phyloP scores from a whole-genome alignment of 2,797 vertebrate species.

The Eurystomus glaucurus region DNA sequence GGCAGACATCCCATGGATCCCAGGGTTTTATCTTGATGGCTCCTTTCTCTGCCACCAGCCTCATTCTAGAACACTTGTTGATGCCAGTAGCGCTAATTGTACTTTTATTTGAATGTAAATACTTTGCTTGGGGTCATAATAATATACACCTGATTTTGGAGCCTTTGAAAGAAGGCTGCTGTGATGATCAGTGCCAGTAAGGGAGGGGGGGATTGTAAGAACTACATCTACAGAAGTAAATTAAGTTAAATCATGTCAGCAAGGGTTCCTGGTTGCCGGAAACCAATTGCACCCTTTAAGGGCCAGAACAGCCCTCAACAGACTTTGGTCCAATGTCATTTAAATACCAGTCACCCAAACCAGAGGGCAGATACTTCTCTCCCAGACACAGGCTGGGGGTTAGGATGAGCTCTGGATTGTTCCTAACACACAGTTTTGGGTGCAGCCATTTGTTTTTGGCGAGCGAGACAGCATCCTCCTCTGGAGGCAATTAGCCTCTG shows the following conservation, averaged over 20 bases:
- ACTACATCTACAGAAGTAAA: background rate
- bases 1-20: background rate
- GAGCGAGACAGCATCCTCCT: background rate
- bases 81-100: conserved; percentile 13
- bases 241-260: background rate
- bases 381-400: background rate
- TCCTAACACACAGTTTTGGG: background rate
- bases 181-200: background rate
- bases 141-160: conserved; percentile 29
- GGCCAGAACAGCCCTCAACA: background rate
- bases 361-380: background rate
- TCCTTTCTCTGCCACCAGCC: background rate
- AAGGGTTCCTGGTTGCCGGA: background rate
- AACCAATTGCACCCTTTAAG: background rate
- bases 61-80: background rate
- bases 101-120: conserved; percentile 31
- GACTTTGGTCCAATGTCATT: fast-evolving
- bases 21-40: conserved; percentile 19
- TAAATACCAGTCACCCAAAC: background rate
- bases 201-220: background rate
- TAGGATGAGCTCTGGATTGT: background rate
- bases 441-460: background rate
- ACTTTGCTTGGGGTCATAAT: conserved; percentile 27
- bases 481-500: background rate
- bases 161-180: background rate